Evolutionary conservation across 2,888 invertebrate species (phyloP), one percentile per base, ranked within the genome.

Genomic region (Apodemia zela): DNA sequence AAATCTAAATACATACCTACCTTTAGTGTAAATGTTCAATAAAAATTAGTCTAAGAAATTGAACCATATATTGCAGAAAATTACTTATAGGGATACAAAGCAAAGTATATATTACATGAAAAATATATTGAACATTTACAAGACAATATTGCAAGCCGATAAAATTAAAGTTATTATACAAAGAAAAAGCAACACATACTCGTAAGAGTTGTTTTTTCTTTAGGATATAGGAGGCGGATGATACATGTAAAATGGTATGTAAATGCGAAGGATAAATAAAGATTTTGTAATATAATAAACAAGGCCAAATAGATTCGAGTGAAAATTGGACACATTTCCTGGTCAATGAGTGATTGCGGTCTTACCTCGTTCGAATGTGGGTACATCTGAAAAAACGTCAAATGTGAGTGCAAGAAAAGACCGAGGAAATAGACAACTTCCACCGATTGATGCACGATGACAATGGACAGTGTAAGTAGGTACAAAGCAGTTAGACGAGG

Each of bases 321-420:
- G 83, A 79, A 78, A 80, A 81, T 83, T 84, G 81, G 73, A 77
- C 76, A 81, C 72, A 87, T 87, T 88, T 86, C 87, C 86, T 84
- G 88, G 88, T 83, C 74, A 74, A 72, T 66, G 68, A 68, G 73
- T 70, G 73, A 74, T 80, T 82, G 80, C 82, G 84, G 76, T 81
- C 89, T 89, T 89, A 89, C 90, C 90, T 90, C 86, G 79, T 70
- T 85, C 84, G 73, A 82, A 78, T 73, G 84, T 79, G 69, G 87
- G 80, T 68, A 81, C 77, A 86, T 89, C 90, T 90, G 89, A 85
- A 89, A 89, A 84, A 78, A 85, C 84, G 84, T 75, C 74, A 81
- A 79, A 69, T 71, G 73, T 88, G 84, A 85, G 82, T 86, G 80
- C 75, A 65, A 68, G 59, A 65, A 65, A 38, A 72, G 71, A 73